A percentile compares a stretch with the other conserved stretches of the same genome.
phyloP scores from a whole-genome alignment of 2,113 vertebrate species.

The Pogona vitticeps region DNA sequence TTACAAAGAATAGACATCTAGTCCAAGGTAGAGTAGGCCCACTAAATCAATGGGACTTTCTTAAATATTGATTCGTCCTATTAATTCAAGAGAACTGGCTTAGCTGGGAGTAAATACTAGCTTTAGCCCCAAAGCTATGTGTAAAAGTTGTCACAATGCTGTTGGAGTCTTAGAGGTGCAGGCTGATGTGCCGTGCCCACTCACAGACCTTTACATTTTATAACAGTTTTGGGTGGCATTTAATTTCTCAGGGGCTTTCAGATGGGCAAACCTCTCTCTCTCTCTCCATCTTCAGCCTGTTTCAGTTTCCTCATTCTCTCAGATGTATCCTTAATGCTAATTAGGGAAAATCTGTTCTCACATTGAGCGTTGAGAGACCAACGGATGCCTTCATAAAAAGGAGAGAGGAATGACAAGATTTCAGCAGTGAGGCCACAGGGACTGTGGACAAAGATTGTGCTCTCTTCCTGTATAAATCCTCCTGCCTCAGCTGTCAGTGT shows the following conservation, averaged over 20 bases:
- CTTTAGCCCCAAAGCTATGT: no score
- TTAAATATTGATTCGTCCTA: no score
- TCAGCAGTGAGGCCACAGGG: conserved; percentile 59
- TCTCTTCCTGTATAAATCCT: conserved; percentile 74
- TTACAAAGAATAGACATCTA: no score
- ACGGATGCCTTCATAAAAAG: conserved; percentile 61
- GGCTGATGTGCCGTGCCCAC: not conserved
- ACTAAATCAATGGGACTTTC: no score
- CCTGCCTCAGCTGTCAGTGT: conserved; percentile 68
- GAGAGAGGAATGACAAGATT: conserved; percentile 60
- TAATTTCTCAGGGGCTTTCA: conserved; percentile 32
- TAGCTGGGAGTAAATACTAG: no score
- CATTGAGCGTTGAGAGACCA: conserved; percentile 72
- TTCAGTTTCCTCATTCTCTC: conserved; percentile 67
- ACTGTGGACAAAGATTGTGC: conserved; percentile 58
- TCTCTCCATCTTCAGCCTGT: conserved; percentile 6
- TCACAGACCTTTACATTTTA: not conserved
- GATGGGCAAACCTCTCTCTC: conserved; percentile 14
- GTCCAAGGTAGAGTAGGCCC: no score
- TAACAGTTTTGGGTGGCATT: conserved; percentile 17
- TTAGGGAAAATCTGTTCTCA: conserved; percentile 74
- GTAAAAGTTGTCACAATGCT: no score
- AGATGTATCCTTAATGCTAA: conserved; percentile 68
- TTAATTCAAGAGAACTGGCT: no score
- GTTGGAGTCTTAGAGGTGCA: not conserved